These are phyloP conservation scores for Atta colombica DNA, from an alignment of 1,140 invertebrate species.

Conservation along the genomic window DNA sequence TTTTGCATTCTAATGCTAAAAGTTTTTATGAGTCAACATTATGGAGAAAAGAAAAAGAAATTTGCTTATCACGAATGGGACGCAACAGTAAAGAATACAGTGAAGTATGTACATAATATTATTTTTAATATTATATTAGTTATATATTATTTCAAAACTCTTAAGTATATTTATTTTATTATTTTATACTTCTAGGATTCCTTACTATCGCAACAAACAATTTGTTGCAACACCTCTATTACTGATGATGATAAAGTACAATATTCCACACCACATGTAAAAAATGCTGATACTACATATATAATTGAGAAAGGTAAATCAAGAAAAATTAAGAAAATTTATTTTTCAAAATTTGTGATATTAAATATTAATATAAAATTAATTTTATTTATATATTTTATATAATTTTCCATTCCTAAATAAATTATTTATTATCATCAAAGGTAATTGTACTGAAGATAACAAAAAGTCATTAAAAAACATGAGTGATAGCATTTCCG, in stretches of 20 bases:
- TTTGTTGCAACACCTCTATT: neutral
- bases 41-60: conserved; percentile 79
- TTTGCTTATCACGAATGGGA: conserved; percentile 79
- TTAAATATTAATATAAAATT: conserved; percentile 2
- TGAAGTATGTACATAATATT: conserved; percentile 19
- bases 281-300: conserved; percentile 11
- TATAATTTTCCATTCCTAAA: conserved; percentile 8
- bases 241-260: conserved; percentile 16
- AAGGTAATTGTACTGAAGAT: conserved; percentile 28
- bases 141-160: neutral
- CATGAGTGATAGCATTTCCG: neutral
- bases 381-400: conserved; percentile 1
- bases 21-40: conserved; percentile 79
- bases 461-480: conserved; percentile 1
- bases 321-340: neutral
- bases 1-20: conserved; percentile 72
- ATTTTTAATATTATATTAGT: neutral
- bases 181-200: conserved; percentile 25
- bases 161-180: neutral
- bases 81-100: neutral
- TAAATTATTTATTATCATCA: conserved; percentile 11
- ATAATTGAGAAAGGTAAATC: conserved; percentile 34
- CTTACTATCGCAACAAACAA: neutral
- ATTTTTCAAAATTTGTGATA: neutral
- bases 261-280: neutral